Evolutionary conservation across 1,140 invertebrate species (phyloP).

Genomic region (Aphidius gifuensis): DNA sequence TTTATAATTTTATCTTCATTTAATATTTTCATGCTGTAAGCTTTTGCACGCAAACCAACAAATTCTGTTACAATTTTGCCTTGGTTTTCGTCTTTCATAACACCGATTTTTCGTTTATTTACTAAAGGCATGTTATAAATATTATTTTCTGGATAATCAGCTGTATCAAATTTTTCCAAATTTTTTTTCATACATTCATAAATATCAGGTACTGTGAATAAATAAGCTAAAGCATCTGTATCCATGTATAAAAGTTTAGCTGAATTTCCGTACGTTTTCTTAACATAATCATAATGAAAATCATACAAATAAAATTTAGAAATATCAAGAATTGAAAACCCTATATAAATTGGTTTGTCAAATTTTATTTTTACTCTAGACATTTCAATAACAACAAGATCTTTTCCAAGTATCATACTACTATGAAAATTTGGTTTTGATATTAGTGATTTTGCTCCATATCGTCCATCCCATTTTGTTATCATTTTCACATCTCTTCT

Average conservation of each 20-base stretch:
- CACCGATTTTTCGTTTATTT: conserved; percentile 4
- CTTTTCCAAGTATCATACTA: conserved; percentile 28
- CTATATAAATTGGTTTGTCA: conserved; percentile 28
- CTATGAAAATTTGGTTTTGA: conserved; percentile 35
- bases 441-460: conserved; percentile 17
- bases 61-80: background rate
- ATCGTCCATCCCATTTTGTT: conserved; percentile 18
- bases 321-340: conserved; percentile 27
- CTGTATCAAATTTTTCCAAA: conserved; percentile 15
- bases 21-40: background rate
- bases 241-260: conserved; percentile 36
- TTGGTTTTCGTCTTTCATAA: conserved; percentile 6
- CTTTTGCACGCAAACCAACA: background rate
- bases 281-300: conserved; percentile 23
- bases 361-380: conserved; percentile 20
- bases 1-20: background rate
- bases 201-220: conserved; percentile 18
- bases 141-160: conserved; percentile 13
- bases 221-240: conserved; percentile 32
- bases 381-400: conserved; percentile 26
- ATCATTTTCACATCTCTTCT: conserved; percentile 29
- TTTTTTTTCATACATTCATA: conserved; percentile 5
- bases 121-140: conserved; percentile 6
- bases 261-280: conserved; percentile 22
- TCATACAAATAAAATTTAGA: conserved; percentile 27